Percentiles rank a stretch among this genome's conserved stretches.
Evolutionary conservation across 2,113 vertebrate species (phyloP).

Genomic region (Corydoras sp.): DNA sequence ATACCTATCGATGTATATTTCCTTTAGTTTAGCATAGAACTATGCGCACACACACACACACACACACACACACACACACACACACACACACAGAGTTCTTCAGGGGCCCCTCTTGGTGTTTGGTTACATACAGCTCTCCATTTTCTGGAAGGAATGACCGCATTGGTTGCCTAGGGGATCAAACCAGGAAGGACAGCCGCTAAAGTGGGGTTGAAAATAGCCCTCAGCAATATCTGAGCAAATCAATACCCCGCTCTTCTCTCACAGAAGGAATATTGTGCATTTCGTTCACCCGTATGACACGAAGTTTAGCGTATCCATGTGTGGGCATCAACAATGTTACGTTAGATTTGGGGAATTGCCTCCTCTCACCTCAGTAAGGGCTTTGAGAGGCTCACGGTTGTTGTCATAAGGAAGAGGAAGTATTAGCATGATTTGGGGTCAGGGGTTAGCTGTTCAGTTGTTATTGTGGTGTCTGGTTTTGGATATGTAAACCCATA

Average conservation of each 20-base stretch:
- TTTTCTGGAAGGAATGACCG: constrained; percentile 55
- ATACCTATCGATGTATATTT: not conserved
- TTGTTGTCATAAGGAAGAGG: constrained; percentile 36
- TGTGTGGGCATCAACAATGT: constrained; percentile 8
- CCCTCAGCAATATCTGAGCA: constrained; percentile 35
- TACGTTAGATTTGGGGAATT: constrained; percentile 18
- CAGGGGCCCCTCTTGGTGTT: constrained; percentile 45
- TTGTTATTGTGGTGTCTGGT: constrained; percentile 40
- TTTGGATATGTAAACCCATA: constrained; percentile 32
- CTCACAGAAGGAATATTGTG: constrained; percentile 31
- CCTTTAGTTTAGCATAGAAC: not conserved
- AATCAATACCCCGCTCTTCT: constrained; percentile 44
- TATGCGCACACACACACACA: constrained; percentile 2
- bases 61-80: constrained; percentile 16
- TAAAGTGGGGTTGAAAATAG: constrained; percentile 46
- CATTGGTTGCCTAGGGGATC: constrained; percentile 50
- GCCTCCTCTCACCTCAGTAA: constrained; percentile 4
- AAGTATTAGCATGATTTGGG: constrained; percentile 43
- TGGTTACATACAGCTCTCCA: constrained; percentile 49
- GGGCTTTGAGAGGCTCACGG: constrained; percentile 7
- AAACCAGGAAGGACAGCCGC: constrained; percentile 50
- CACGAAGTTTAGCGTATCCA: not conserved
- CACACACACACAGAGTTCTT: constrained; percentile 27
- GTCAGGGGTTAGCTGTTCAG: constrained; percentile 41
- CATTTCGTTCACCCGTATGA: constrained; percentile 16